A percentile compares a stretch with the other conserved stretches of the same genome.
Evolutionary conservation across 2,888 invertebrate species (phyloP).

Genomic region (Ophioninae sp.): DNA sequence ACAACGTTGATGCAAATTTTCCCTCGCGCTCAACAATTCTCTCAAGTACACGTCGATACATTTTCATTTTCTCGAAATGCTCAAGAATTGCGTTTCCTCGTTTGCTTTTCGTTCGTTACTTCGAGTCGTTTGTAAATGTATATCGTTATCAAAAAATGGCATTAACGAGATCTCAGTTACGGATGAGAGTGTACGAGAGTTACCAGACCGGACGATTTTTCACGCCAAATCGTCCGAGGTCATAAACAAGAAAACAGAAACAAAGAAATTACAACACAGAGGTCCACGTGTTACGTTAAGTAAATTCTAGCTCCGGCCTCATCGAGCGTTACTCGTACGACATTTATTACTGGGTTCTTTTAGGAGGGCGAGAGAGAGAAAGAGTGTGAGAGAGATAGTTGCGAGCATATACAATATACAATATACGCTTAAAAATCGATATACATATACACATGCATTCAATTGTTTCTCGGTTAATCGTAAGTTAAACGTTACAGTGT

Average conservation of each 20-base stretch:
- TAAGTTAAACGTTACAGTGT: slow-evolving; percentile 64
- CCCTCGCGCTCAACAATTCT: slow-evolving; percentile 31
- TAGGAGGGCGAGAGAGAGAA: slow-evolving; percentile 25
- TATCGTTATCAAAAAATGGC: slow-evolving; percentile 72
- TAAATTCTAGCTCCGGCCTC: slow-evolving; percentile 65
- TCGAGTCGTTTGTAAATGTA: slow-evolving; percentile 56
- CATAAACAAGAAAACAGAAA: slow-evolving; percentile 14
- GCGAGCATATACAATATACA: slow-evolving; percentile 64
- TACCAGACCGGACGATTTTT: slow-evolving; percentile 36
- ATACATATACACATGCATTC: slow-evolving; percentile 70
- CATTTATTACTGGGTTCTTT: slow-evolving; percentile 59
- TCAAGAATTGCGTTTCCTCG: slow-evolving; percentile 50
- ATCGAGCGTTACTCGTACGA: slow-evolving; percentile 66
- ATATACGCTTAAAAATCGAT: slow-evolving; percentile 69
- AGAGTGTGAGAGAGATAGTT: neutral
- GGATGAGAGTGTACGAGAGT: slow-evolving; percentile 51
- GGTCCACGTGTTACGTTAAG: slow-evolving; percentile 65
- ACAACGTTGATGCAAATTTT: slow-evolving; percentile 32
- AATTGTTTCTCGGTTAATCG: slow-evolving; percentile 58
- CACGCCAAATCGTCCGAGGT: slow-evolving; percentile 43
- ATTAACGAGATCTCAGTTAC: slow-evolving; percentile 74
- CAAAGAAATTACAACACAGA: slow-evolving; percentile 63
- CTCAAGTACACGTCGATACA: slow-evolving; percentile 34
- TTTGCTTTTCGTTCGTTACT: slow-evolving; percentile 11
- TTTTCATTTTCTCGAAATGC: slow-evolving; percentile 49